Percentiles rank a stretch among this genome's conserved stretches.
Conservation (phyloP, 2,113 vertebrate species). For the Chrysochloris asiatica region DNA sequence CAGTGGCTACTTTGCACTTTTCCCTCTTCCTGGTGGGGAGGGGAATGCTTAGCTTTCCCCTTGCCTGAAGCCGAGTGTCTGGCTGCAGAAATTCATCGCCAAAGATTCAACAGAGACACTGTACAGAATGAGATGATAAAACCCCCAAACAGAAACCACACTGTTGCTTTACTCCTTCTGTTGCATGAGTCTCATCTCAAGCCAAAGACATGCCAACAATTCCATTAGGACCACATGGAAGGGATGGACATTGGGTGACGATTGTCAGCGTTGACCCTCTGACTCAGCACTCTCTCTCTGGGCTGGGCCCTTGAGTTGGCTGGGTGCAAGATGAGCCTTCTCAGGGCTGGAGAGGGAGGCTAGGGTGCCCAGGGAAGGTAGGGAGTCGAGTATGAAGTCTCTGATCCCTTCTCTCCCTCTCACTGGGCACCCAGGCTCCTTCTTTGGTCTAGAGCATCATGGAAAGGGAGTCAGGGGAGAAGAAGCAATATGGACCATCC, state of each 20-base stretch:
- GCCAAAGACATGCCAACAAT: conserved; percentile 55
- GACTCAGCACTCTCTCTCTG: background rate
- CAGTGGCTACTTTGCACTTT: background rate
- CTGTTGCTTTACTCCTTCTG: background rate
- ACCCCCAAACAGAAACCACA: background rate
- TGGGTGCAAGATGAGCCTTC: background rate
- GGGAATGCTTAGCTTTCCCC: background rate
- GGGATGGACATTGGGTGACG: background rate
- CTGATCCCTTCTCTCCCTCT: background rate
- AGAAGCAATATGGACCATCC: background rate
- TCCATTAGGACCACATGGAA: background rate
- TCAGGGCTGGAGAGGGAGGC: background rate
- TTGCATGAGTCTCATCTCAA: background rate
- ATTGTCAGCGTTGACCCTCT: background rate
- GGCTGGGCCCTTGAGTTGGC: background rate
- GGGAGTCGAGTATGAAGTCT: background rate
- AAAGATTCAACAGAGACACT: conserved; percentile 62
- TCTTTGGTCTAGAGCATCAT: background rate
- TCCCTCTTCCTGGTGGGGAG: background rate
- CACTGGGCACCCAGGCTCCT: background rate
- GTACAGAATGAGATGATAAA: background rate
- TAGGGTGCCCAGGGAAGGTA: background rate
- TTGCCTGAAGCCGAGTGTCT: background rate
- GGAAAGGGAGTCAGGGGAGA: background rate
- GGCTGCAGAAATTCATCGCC: conserved; percentile 57